Conservation (phyloP, 2,797 vertebrate species). For the Peromyscus nudipes region DNA sequence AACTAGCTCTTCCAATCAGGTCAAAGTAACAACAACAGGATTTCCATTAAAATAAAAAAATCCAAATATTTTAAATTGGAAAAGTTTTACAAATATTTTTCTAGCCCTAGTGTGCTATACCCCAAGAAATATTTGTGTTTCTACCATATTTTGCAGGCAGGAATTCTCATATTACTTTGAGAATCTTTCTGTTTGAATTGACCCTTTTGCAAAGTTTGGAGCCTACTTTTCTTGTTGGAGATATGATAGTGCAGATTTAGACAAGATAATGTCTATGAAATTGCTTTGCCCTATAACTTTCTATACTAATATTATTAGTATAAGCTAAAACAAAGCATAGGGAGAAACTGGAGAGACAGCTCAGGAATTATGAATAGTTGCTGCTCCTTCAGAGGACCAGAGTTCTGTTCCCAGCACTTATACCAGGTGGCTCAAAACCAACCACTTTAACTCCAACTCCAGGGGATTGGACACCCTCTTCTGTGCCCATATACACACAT, state of each 20-base stretch:
- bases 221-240: conserved; percentile 24
- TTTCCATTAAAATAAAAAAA: neutral
- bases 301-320: conserved; percentile 20
- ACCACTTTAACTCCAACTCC: neutral
- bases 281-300: neutral
- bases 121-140: conserved; percentile 50
- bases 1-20: neutral
- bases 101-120: neutral
- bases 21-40: neutral
- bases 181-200: conserved; percentile 52
- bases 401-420: neutral
- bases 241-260: conserved; percentile 26
- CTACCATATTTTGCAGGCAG: neutral
- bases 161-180: conserved; percentile 49
- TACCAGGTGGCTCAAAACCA: neutral
- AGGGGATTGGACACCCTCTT: neutral
- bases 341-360: neutral
- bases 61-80: neutral
- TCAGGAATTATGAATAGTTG: neutral
- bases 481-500: neutral
- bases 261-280: conserved; percentile 17
- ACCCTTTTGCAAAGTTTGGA: conserved; percentile 55
- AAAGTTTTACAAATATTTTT: neutral
- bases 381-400: neutral
- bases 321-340: neutral